Evolutionary conservation across 2,113 vertebrate genomes (phyloP), one percentile per base, ranked within the genome.

Genomic region (Formicarius rufipectus): DNA sequence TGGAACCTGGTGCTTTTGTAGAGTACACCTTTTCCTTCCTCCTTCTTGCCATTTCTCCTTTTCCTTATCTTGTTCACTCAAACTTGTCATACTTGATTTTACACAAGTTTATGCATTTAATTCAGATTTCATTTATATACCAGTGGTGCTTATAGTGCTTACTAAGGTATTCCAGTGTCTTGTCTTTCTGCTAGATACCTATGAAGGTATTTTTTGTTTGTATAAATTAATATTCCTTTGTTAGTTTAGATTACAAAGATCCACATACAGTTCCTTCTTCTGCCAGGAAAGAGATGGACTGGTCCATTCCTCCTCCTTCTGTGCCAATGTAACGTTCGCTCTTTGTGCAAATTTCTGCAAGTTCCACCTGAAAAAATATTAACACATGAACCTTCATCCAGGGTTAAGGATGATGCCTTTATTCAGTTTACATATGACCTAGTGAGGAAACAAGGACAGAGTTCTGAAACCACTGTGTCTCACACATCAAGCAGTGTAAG

Each of bases 231-330:
- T 31, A 50, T 44, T 75, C 68, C 6, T 5, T 10, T 84, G 55
- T 53, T 84, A 49, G 37, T 74, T 90, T 86, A 81, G 39, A 75
- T 59, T 71, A 60, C 30, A 77, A 77, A 88, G 15, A 62, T 92
- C 33, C 53, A 98, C 98, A 22, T 98, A 99, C 99, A 59, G 98
- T 99, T 98, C 99, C 99, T 97, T 98, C 98, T 95, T 99, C 99
- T 93, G 99, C 99, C 94, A 99, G 98, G 94, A 99, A 99, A 67
- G 99, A 99, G 95, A 99, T 99, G 6, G 99, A 99, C 96, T 99
- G 99, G 97, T 99, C 99, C 99, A 99, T 99, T 85, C 99, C 99
- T 53, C 99, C 99, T 82, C 99, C 99, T 98, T 99, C 99, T n/a
- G 99, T 99, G 90, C 99, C 99, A 89, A 99, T 98, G 44, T 99